Percentiles rank a stretch among this genome's conserved stretches.
Conservation (phyloP, 2,113 vertebrate species). For the Mugil cephalus region DNA sequence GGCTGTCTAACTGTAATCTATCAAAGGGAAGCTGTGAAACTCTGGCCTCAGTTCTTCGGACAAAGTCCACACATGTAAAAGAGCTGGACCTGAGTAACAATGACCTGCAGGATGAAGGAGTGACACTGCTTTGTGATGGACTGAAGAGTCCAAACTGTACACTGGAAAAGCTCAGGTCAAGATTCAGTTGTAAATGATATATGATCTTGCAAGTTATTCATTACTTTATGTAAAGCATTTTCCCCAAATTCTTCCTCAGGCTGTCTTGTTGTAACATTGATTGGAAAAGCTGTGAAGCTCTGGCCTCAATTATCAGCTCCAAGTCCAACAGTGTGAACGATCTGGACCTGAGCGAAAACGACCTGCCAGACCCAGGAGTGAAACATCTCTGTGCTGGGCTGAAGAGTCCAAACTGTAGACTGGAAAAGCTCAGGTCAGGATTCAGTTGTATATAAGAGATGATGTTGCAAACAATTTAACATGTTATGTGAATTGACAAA, state of each 20-base stretch:
- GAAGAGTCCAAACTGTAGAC: not conserved
- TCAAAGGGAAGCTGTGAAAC: conserved; percentile 8
- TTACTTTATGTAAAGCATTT: not conserved
- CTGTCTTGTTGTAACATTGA: conserved; percentile 21
- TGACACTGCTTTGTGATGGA: not conserved
- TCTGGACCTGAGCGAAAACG: conserved; percentile 9
- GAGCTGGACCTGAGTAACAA: conserved; percentile 11
- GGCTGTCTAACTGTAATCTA: not conserved
- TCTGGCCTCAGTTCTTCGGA: conserved; percentile 12
- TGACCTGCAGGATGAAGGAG: conserved; percentile 9
- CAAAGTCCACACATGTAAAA: not conserved
- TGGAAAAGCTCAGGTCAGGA: conserved; percentile 11
- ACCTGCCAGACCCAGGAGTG: conserved; percentile 9
- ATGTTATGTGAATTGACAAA: not conserved
- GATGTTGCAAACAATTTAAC: not conserved
- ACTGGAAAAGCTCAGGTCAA: conserved; percentile 9
- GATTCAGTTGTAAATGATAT: too few relatives aligned
- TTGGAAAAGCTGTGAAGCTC: conserved; percentile 7
- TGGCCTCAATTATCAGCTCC: conserved; percentile 12
- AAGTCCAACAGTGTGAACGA: not conserved
- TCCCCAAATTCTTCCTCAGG: not conserved
- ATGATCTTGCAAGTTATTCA: not conserved
- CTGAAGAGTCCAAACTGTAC: conserved; percentile 9
- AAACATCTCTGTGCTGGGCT: not conserved
- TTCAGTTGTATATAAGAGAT: not conserved